phyloP scores from a whole-genome alignment of 2,113 vertebrate species.

The Cottus gobio region DNA sequence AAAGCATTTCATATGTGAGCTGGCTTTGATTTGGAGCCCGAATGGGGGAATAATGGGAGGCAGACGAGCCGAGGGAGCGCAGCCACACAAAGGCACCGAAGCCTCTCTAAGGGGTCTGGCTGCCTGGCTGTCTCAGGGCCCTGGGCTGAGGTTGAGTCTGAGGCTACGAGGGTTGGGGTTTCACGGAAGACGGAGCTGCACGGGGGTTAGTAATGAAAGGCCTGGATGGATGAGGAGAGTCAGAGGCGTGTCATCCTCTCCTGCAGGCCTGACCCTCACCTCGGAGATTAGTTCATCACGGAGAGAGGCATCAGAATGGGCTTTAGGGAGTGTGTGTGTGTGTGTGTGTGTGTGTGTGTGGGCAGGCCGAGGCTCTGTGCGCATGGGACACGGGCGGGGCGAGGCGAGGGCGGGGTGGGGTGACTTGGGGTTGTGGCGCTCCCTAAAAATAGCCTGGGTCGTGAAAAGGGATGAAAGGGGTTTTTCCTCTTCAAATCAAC shows the following conservation, averaged over 20 bases:
- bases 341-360: conserved; percentile 1
- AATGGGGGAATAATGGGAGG: conserved; percentile 78
- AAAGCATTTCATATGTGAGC: conserved; percentile 80
- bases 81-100: conserved; percentile 76
- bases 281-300: conserved; percentile 64
- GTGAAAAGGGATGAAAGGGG: conserved; percentile 44
- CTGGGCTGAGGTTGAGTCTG: conserved; percentile 70
- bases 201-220: conserved; percentile 74
- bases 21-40: conserved; percentile 78
- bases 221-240: conserved; percentile 76
- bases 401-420: conserved; percentile 65
- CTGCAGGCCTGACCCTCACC: conserved; percentile 73
- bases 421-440: conserved; percentile 61
- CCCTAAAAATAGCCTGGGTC: conserved; percentile 67
- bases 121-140: conserved; percentile 71
- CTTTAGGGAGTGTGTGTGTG: conserved; percentile 29
- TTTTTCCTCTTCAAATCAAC: conserved; percentile 48
- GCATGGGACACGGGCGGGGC: conserved; percentile 45
- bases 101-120: conserved; percentile 73
- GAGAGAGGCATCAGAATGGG: conserved; percentile 33
- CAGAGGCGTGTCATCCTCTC: conserved; percentile 75
- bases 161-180: conserved; percentile 65
- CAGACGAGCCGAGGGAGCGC: conserved; percentile 73
- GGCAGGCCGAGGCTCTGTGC: conserved; percentile 34
- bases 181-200: conserved; percentile 61